A percentile compares a stretch with the other conserved stretches of the same genome.
phyloP scores from a whole-genome alignment of 1,140 invertebrate genomes.

The Lepidurus packardi region DNA sequence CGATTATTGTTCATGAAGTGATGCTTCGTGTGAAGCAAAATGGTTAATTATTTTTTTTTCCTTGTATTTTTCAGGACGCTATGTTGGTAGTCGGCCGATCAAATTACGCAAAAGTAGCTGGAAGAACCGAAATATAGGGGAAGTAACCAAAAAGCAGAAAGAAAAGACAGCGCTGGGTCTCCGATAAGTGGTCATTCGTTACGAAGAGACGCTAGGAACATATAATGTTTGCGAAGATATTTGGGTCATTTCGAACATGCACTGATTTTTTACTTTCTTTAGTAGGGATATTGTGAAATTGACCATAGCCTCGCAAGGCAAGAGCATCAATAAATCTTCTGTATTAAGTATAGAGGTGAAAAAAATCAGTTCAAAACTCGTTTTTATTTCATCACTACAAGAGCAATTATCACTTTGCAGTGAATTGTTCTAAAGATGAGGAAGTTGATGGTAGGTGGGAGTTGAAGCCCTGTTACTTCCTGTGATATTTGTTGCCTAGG shows the following conservation, averaged over 20 bases:
- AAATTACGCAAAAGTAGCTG: constrained; percentile 95
- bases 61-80: constrained; percentile 60
- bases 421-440: too few relatives aligned
- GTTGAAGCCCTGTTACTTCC: not conserved
- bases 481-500: not conserved
- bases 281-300: too few relatives aligned
- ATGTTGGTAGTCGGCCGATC: constrained; percentile 96
- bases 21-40: not conserved
- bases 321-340: too few relatives aligned
- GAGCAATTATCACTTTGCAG: too few relatives aligned
- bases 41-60: constrained; percentile 31
- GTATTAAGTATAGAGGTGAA: too few relatives aligned
- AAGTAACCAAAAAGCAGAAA: constrained; percentile 91
- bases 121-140: constrained; percentile 87
- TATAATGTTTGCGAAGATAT: too few relatives aligned
- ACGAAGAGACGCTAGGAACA: not conserved
- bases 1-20: not conserved
- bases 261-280: too few relatives aligned
- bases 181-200: not conserved
- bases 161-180: constrained; percentile 59
- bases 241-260: too few relatives aligned
- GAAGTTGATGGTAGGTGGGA: not conserved
- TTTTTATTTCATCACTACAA: too few relatives aligned
- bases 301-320: too few relatives aligned
- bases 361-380: too few relatives aligned